phyloP scores from a whole-genome alignment of 1,140 invertebrate species.

The Tetramorium simillimum region DNA sequence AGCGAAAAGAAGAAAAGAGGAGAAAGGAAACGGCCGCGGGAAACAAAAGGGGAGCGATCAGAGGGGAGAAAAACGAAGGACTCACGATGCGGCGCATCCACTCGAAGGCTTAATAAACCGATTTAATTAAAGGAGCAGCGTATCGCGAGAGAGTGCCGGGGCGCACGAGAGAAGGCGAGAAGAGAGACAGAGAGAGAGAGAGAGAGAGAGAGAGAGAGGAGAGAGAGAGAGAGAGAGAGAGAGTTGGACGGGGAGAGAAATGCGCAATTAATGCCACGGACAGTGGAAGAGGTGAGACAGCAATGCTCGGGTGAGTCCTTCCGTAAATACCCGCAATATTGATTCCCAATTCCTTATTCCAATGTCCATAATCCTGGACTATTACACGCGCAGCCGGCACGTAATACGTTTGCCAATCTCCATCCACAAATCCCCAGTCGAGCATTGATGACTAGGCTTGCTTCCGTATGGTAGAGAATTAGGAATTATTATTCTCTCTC shows the following conservation, averaged over 20 bases:
- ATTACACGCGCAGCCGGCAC: slow-evolving; percentile 62
- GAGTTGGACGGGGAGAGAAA: slow-evolving; percentile 35
- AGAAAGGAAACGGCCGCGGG: neutral
- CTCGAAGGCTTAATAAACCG: slow-evolving; percentile 79
- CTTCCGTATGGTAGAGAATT: slow-evolving; percentile 16
- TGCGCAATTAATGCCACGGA: slow-evolving; percentile 71
- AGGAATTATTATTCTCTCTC: slow-evolving; percentile 60
- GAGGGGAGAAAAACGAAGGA: slow-evolving; percentile 49
- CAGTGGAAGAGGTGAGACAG: slow-evolving; percentile 61
- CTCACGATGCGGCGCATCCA: slow-evolving; percentile 69
- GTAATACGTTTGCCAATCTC: slow-evolving; percentile 63
- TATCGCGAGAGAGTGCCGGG: slow-evolving; percentile 57
- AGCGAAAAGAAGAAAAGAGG: slow-evolving; percentile 23
- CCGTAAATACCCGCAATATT: slow-evolving; percentile 74
- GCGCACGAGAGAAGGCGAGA: slow-evolving; percentile 38
- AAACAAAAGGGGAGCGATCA: slow-evolving; percentile 24
- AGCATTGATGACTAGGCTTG: slow-evolving; percentile 47
- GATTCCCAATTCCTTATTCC: slow-evolving; percentile 74
- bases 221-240: no score
- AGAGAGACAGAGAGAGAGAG: neutral
- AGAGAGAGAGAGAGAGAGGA: no score
- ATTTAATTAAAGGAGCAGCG: slow-evolving; percentile 80
- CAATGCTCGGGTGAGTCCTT: slow-evolving; percentile 62
- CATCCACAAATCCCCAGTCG: slow-evolving; percentile 42
- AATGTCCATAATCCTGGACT: slow-evolving; percentile 70